Base-by-base conservation (phyloP, 2,113 vertebrate species). In the Mesocricetus auratus region DNA sequence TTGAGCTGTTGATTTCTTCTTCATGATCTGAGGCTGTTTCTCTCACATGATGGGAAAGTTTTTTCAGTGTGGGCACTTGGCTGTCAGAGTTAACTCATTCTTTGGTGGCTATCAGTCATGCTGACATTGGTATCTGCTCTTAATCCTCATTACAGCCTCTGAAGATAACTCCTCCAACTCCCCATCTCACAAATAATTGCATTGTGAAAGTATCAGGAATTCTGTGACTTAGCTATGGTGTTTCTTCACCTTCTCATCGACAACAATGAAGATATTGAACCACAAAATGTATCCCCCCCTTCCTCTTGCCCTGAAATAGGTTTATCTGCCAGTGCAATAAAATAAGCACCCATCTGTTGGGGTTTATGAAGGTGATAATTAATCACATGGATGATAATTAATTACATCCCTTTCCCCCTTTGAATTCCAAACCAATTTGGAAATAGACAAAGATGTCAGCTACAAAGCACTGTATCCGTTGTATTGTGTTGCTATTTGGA, bases 361-460 rank as follows among this genome's bases (percentile, higher is more conserved):
- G 93, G 62, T 87, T 96, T 97, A 71, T 90, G 90, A 96, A 95
- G 88, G 94, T 95, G 96, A 96, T 95, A 93, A 96, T 96, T 96
- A 96, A 94, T 98, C 94, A 95, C 94, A 92, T 81, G 79, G 75
- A 42, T 96, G 78, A 95, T 95, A 91, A 96, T 97, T 96, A 97
- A 95, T 97, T 95, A 93, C 95, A 93, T 93, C 87, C 64, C 75
- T 92, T 94, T 93, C 17, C 58, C 85, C 92, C 11, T 83, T 78
- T 87, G 92, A 94, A 42, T 93, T 96, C 87, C 96, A 90, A 96
- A 90, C 56, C 69, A 87, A 93, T 95, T 96, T 97, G 95, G 94
- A 97, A 94, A 78, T 90, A 85, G 89, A 96, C 68, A 58, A 79
- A 95, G 58, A 96, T 90, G 86, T 97, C 90, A 97, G 83, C 86